These are phyloP conservation scores for Seira ritae DNA, from an alignment of 2,888 invertebrate genomes.

Conservation along the genomic window DNA sequence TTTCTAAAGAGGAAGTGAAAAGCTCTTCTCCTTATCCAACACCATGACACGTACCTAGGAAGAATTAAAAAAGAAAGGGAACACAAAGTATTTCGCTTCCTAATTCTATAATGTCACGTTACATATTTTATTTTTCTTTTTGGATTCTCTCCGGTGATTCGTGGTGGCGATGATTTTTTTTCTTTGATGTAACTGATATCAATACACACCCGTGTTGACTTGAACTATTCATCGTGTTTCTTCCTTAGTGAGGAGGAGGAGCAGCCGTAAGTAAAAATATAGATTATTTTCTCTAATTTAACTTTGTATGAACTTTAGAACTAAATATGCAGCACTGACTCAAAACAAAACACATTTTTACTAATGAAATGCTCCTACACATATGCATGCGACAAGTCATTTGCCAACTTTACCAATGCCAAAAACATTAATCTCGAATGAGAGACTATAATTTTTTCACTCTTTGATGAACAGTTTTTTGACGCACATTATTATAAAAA, in stretches of 20 bases:
- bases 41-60: not conserved
- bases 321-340: not conserved
- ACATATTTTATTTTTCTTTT: conserved; percentile 43
- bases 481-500: conserved; percentile 13
- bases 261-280: conserved; percentile 49
- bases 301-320: conserved; percentile 5
- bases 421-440: conserved; percentile 54
- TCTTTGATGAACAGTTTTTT: conserved; percentile 39
- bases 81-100: not conserved
- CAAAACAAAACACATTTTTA: not conserved
- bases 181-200: conserved; percentile 57
- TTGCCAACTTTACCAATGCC: conserved; percentile 62
- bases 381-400: conserved; percentile 28
- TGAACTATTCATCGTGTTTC: conserved; percentile 38
- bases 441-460: conserved; percentile 1
- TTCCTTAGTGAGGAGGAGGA: conserved; percentile 60
- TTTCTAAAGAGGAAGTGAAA: not conserved
- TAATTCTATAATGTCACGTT: conserved; percentile 40
- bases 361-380: not conserved
- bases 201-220: conserved; percentile 52
- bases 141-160: conserved; percentile 58
- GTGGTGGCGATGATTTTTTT: conserved; percentile 45
- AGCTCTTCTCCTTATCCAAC: not conserved
- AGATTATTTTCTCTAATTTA: not conserved
- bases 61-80: conserved; percentile 37